Base-by-base conservation (phyloP, 1,140 invertebrate species). In the Drosophila sp. region DNA sequence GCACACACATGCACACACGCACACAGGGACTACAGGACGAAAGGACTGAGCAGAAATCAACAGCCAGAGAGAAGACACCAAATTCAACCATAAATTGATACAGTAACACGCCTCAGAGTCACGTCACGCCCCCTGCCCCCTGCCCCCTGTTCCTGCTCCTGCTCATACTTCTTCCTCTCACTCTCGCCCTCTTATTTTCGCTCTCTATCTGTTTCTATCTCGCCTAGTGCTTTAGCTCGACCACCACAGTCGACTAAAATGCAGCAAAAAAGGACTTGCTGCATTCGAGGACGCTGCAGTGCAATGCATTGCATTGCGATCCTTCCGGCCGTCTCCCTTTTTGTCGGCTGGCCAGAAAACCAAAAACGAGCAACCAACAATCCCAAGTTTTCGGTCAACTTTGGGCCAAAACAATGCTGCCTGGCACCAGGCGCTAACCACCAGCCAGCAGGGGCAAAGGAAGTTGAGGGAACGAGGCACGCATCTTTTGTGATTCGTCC, bases 321-420 rank as follows among this genome's bases (percentile, higher is more conserved):
- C 69, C 80, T 71, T 73, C 43, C 57, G 65, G 41, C 18, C 16
- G 14, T n/a, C 16, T 13, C 9, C 27, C 27, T 9, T 16, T 27
- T 51, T 53, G 13, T 40, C 46, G 72, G 34, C 53, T 59, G 64
- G 73, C 40, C 61, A 71, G 76, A 71, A 67, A 86, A 76, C 75
- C 77, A 64, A 75, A 87, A 78, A 82, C 83, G 75, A 89, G 82
- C 79, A 83, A 83, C 83, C 83, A 89, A 87, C 76, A 87, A 87
- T 87, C 83, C 83, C 83, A 87, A 87, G 83, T 89, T 87, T 87
- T 87, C 76, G 83, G 83, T 87, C 83, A 87, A 87, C 83, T 87
- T 87, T 87, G 83, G 45, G 84, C 83, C 84, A 87, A 86, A 87
- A 86, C 82, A 86, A 82, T 86, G 81, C 78, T 50, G 13, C 40